Evolutionary conservation across 2,113 vertebrate genomes (phyloP).

Genomic region (Corydoras sp.): DNA sequence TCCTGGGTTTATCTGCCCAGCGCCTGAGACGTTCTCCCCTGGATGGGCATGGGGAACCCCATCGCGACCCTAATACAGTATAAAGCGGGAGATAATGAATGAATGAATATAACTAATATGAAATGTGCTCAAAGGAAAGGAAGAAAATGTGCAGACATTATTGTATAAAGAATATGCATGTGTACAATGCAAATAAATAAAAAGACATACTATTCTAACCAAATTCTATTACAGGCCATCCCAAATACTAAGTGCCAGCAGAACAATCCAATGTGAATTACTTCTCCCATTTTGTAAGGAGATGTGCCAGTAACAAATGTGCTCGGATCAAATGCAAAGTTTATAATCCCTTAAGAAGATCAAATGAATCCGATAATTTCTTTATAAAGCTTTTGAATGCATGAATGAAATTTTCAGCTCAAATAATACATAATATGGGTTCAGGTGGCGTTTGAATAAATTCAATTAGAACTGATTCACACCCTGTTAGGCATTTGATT

Average conservation of each 20-base stretch:
- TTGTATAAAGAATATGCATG: background rate
- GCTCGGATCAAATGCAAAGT: background rate
- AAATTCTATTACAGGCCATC: too few species aligned
- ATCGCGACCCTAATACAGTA: too few species aligned
- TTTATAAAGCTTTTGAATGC: constrained; percentile 21
- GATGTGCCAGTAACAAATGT: background rate
- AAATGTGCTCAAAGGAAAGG: background rate
- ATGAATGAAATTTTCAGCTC: constrained; percentile 13
- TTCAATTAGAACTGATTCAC: constrained; percentile 16
- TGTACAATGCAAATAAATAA: too few species aligned
- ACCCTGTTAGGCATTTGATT: background rate
- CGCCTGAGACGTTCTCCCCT: too few species aligned
- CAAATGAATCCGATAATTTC: constrained; percentile 15
- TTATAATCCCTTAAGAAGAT: constrained; percentile 17
- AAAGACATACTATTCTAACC: too few species aligned
- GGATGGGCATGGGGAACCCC: too few species aligned
- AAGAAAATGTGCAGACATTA: background rate
- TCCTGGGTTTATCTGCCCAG: too few species aligned
- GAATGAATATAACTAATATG: background rate
- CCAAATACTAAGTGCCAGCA: background rate
- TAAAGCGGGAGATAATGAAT: too few species aligned
- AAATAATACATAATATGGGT: constrained; percentile 13
- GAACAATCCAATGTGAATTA: background rate
- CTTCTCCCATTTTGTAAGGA: too few species aligned
- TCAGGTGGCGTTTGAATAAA: constrained; percentile 17